phyloP scores from a whole-genome alignment of 1,140 invertebrate species.

The Littorina saxatilis region DNA sequence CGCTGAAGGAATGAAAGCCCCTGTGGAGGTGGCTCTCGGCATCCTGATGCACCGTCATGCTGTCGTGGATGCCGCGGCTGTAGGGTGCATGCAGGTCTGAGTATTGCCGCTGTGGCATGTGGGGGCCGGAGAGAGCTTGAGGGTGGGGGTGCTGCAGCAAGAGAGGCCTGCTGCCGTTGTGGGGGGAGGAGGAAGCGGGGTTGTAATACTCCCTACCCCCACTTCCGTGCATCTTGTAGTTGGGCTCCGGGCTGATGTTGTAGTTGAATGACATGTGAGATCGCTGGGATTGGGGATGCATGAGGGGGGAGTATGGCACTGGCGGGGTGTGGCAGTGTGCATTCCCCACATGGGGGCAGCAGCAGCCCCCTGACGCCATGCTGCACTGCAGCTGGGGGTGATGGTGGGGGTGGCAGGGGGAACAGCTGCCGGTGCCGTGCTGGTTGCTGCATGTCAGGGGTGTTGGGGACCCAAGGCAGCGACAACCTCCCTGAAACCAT shows the following conservation, averaged over 20 bases:
- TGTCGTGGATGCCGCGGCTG: not conserved
- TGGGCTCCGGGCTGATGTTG: not conserved
- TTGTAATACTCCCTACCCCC: not conserved
- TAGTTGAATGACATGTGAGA: not conserved
- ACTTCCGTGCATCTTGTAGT: not conserved
- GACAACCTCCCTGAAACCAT: not conserved
- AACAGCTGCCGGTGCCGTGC: slow-evolving; percentile 1
- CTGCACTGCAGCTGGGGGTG: slow-evolving; percentile 8
- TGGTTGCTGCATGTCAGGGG: not conserved
- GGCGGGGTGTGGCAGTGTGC: slow-evolving; percentile 12
- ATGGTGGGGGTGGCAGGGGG: slow-evolving; percentile 1
- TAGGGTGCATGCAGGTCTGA: not conserved
- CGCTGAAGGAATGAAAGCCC: not conserved
- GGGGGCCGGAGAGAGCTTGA: not conserved
- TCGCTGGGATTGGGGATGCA: not conserved
- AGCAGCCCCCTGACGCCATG: not conserved
- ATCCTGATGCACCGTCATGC: slow-evolving; percentile 35
- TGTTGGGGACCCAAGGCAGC: not conserved
- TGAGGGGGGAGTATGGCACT: not conserved
- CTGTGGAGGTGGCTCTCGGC: slow-evolving; percentile 18
- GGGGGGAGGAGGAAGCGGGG: not conserved
- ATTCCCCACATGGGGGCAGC: not conserved
- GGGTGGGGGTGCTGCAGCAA: not conserved
- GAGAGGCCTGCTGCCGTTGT: not conserved
- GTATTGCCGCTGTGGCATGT: not conserved